Evolutionary conservation across 1,140 invertebrate genomes (phyloP).

Genomic region (Paralvinella palmiformis): DNA sequence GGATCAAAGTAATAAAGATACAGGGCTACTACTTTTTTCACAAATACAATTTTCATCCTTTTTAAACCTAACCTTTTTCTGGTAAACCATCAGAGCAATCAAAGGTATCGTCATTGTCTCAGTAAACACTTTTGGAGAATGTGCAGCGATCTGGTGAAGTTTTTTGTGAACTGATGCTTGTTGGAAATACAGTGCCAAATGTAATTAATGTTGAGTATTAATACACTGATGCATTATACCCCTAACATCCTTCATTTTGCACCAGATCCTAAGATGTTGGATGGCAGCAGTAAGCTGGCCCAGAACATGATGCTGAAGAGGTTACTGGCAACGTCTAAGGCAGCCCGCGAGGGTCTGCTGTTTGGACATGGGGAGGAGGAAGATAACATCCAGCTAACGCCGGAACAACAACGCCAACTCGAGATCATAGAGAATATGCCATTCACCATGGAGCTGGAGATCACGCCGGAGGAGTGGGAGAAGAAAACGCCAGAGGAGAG

Average conservation of each 20-base stretch:
- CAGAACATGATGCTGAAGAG: conserved; percentile 45
- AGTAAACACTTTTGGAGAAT: too few relatives aligned
- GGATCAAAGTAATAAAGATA: too few relatives aligned
- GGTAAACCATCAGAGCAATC: too few relatives aligned
- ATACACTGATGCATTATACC: neutral
- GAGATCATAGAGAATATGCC: conserved; percentile 51
- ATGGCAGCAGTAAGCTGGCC: conserved; percentile 19
- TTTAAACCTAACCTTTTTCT: too few relatives aligned
- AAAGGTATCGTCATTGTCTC: too few relatives aligned
- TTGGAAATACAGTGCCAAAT: too few relatives aligned
- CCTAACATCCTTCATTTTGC: too few relatives aligned
- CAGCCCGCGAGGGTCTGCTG: conserved; percentile 25
- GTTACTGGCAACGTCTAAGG: conserved; percentile 33
- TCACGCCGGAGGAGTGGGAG: conserved; percentile 30
- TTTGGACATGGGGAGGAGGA: conserved; percentile 33
- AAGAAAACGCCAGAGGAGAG: conserved; percentile 23
- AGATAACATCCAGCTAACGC: conserved; percentile 41
- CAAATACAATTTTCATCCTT: too few relatives aligned
- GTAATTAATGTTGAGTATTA: neutral
- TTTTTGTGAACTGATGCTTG: too few relatives aligned
- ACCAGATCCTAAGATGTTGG: too few relatives aligned
- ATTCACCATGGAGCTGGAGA: conserved; percentile 37
- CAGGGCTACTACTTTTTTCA: too few relatives aligned
- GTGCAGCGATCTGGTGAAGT: too few relatives aligned
- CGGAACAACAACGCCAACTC: conserved; percentile 49